Percentiles rank a stretch among this genome's conserved stretches.
Evolutionary conservation across 1,140 invertebrate species (phyloP).

Genomic region (Euwallacea similis): DNA sequence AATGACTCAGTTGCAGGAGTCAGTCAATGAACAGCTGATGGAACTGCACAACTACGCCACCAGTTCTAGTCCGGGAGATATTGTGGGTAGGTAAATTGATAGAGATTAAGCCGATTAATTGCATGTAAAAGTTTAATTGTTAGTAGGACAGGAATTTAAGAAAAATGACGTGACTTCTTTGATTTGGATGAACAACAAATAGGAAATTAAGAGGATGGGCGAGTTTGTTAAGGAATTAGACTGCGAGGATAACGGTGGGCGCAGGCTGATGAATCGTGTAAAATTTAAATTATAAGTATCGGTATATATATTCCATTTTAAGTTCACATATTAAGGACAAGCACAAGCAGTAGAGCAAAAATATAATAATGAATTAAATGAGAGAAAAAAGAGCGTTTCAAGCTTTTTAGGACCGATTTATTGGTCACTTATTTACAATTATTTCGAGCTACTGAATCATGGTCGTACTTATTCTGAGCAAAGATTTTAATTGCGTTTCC

Average conservation of each 20-base stretch:
- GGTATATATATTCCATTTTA: too few species aligned
- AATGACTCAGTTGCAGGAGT: slow-evolving; percentile 50
- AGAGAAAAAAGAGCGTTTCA: too few species aligned
- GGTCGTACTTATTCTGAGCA: too few species aligned
- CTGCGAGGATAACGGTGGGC: background rate
- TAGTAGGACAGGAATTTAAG: background rate
- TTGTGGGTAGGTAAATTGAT: background rate
- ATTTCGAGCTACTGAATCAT: too few species aligned
- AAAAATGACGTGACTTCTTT: background rate
- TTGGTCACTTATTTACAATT: too few species aligned
- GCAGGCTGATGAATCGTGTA: background rate
- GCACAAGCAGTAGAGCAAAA: too few species aligned
- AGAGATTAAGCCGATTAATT: background rate
- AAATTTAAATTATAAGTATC: background rate
- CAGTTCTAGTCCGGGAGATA: slow-evolving; percentile 10
- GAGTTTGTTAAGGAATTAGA: background rate
- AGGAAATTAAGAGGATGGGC: background rate
- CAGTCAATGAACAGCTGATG: slow-evolving; percentile 48
- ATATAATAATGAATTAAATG: too few species aligned
- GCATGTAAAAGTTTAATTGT: background rate
- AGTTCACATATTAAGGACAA: too few species aligned
- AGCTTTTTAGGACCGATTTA: too few species aligned
- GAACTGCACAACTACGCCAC: slow-evolving; percentile 46
- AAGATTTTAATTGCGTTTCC: too few species aligned
- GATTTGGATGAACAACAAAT: background rate